These are phyloP conservation scores for Pollachius pollachius DNA, from an alignment of 2,113 vertebrate genomes.

Conservation along the genomic window DNA sequence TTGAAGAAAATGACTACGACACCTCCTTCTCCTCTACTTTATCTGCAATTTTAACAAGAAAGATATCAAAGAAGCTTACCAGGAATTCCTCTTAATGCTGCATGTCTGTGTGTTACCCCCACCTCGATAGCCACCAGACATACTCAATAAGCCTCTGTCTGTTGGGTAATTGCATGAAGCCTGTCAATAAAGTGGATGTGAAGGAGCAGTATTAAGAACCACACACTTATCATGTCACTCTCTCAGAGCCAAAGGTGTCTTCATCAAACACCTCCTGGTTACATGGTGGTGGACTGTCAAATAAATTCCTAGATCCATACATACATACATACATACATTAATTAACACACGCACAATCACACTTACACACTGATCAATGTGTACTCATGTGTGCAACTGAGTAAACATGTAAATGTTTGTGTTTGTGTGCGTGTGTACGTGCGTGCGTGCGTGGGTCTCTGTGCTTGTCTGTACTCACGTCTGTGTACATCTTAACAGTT, in stretches of 20 bases:
- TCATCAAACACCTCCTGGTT: constrained; percentile 7
- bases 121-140: not conserved
- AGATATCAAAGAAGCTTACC: too few species aligned
- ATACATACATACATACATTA: constrained; percentile 7
- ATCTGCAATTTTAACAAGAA: too few species aligned
- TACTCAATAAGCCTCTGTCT: not conserved
- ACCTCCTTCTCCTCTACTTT: too few species aligned
- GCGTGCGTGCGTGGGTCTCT: not conserved
- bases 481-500: not conserved
- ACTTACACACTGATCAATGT: not conserved
- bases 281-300: not conserved
- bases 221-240: constrained; percentile 12
- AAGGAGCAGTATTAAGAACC: constrained; percentile 1
- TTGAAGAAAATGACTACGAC: too few species aligned
- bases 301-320: not conserved
- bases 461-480: not conserved
- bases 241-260: constrained; percentile 7
- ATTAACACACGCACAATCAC: not conserved
- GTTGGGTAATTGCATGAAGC: constrained; percentile 39
- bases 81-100: not conserved
- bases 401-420: not conserved
- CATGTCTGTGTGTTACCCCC: not conserved
- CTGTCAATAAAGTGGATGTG: constrained; percentile 43
- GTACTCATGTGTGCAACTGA: too few species aligned
- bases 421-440: not conserved